Evolutionary conservation across 2,888 invertebrate species (phyloP).

Genomic region (Andrena bicolor): DNA sequence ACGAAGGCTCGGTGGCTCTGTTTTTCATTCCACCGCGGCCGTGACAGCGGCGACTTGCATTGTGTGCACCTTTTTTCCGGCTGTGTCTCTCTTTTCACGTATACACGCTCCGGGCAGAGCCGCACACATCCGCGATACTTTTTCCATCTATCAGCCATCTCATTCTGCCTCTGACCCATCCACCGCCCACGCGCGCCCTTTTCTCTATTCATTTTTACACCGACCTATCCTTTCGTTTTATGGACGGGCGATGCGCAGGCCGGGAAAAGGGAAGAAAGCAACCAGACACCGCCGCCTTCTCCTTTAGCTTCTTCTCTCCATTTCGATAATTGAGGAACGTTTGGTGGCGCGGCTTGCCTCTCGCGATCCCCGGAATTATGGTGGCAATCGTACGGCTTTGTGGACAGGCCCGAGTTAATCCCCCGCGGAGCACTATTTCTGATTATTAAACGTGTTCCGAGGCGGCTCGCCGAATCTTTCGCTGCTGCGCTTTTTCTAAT

Average conservation of each 20-base stretch:
- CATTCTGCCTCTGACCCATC: slow-evolving; percentile 65
- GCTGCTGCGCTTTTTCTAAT: not conserved
- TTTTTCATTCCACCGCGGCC: slow-evolving; percentile 57
- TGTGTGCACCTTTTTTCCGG: slow-evolving; percentile 46
- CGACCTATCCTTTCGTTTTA: slow-evolving; percentile 56
- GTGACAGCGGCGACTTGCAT: slow-evolving; percentile 44
- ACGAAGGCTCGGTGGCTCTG: slow-evolving; percentile 45
- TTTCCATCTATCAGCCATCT: slow-evolving; percentile 67
- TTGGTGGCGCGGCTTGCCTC: slow-evolving; percentile 32
- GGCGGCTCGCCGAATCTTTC: not conserved
- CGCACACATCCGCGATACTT: slow-evolving; percentile 43
- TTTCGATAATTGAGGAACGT: slow-evolving; percentile 63
- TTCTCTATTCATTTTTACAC: slow-evolving; percentile 63
- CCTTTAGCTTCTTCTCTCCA: slow-evolving; percentile 55
- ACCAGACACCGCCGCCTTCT: slow-evolving; percentile 50
- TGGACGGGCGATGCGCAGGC: slow-evolving; percentile 34
- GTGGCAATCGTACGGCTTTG: slow-evolving; percentile 30
- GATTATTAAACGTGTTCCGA: not conserved
- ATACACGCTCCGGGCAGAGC: slow-evolving; percentile 12
- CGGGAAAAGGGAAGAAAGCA: slow-evolving; percentile 41
- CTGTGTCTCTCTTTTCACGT: slow-evolving; percentile 38
- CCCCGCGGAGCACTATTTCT: not conserved
- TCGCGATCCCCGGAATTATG: slow-evolving; percentile 38
- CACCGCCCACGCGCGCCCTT: slow-evolving; percentile 61
- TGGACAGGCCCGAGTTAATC: slow-evolving; percentile 18